phyloP scores from a whole-genome alignment of 2,113 vertebrate genomes.

The Tragelaphus strepsiceros region DNA sequence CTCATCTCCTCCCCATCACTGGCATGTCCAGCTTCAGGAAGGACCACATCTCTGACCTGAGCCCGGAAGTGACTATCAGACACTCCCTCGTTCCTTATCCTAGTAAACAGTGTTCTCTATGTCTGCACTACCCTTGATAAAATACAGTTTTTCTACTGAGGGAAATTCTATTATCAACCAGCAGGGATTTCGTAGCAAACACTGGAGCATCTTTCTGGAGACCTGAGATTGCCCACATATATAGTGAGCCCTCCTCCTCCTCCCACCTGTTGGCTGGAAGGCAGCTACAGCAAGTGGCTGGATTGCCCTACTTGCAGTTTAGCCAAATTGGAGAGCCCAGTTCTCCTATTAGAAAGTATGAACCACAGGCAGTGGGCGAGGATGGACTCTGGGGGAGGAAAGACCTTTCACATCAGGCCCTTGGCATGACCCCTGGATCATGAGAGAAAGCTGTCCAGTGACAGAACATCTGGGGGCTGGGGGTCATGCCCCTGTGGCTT shows the following conservation, averaged over 20 bases:
- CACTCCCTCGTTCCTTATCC: accelerated
- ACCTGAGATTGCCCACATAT: not conserved
- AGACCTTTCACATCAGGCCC: not conserved
- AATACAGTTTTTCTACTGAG: not conserved
- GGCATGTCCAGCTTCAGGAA: not conserved
- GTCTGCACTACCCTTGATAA: not conserved
- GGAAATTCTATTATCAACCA: not conserved
- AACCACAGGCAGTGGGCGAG: not conserved
- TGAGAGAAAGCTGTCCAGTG: not conserved
- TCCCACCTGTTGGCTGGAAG: not conserved
- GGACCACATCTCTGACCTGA: not conserved
- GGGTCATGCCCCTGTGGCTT: not conserved
- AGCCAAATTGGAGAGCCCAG: accelerated
- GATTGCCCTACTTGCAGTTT: not conserved
- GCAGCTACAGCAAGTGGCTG: no score
- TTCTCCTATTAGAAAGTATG: not conserved
- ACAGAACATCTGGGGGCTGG: not conserved
- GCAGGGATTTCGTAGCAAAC: not conserved
- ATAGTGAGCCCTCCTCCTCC: not conserved
- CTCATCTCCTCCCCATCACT: no score
- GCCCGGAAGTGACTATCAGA: not conserved
- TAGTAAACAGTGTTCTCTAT: not conserved
- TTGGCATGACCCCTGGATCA: not conserved
- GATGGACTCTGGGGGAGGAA: not conserved
- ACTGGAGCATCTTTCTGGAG: not conserved